These are phyloP conservation scores for Coptodon bakossiorum DNA, from an alignment of 2,113 vertebrate genomes.

Conservation along the genomic window DNA sequence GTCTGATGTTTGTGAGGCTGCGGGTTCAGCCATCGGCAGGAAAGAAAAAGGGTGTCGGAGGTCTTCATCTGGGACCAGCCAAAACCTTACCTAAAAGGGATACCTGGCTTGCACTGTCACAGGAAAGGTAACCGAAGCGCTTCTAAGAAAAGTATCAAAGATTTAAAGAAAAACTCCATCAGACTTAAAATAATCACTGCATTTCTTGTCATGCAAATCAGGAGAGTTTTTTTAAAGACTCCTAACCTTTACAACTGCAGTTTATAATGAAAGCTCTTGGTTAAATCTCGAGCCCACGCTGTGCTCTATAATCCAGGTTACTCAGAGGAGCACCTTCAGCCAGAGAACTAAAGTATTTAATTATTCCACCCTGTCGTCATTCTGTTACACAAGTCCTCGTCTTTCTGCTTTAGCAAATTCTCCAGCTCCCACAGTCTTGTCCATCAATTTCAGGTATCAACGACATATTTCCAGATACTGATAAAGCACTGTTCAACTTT, in stretches of 20 bases:
- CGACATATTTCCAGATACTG: neutral
- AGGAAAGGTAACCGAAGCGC: slow-evolving; percentile 60
- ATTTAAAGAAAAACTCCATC: neutral
- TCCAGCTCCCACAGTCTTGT: neutral
- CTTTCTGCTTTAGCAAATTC: neutral
- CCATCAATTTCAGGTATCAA: neutral
- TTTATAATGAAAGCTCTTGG: neutral
- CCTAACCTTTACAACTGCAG: neutral
- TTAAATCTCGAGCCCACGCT: neutral
- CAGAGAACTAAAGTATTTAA: neutral
- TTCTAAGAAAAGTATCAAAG: neutral
- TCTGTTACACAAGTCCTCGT: neutral
- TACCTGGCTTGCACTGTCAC: slow-evolving; percentile 71
- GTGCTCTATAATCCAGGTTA: neutral
- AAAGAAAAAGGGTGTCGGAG: slow-evolving; percentile 38
- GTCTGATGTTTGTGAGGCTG: slow-evolving; percentile 74
- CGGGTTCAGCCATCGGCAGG: slow-evolving; percentile 52
- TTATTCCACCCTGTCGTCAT: neutral
- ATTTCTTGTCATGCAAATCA: neutral
- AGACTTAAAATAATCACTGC: neutral
- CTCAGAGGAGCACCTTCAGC: neutral
- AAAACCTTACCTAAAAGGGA: slow-evolving; percentile 47
- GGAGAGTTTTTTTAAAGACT: neutral
- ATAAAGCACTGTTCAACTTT: neutral
- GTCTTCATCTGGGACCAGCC: slow-evolving; percentile 30